These are phyloP conservation scores for Lordiphosa fenestrarum DNA, from an alignment of 2,888 invertebrate species.

Conservation along the genomic window DNA sequence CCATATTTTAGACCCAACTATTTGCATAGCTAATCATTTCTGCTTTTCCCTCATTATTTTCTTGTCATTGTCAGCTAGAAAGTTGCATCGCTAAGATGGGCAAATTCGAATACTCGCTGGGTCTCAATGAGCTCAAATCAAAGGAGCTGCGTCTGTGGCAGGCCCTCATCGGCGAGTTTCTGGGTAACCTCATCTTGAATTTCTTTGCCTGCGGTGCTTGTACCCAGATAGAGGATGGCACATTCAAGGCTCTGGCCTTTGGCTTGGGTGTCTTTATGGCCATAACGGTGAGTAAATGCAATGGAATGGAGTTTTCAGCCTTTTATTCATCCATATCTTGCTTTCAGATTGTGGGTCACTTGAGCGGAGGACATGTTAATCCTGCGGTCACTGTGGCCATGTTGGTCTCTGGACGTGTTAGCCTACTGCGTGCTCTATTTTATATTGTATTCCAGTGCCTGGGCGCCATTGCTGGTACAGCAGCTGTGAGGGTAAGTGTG, in stretches of 20 bases:
- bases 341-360: constrained; percentile 88
- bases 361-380: constrained; percentile 95
- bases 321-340: not conserved
- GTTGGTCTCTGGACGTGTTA: constrained; percentile 89
- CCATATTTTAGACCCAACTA: constrained; percentile 8
- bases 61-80: constrained; percentile 22
- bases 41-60: constrained; percentile 4
- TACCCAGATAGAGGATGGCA: constrained; percentile 81
- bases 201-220: constrained; percentile 94
- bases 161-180: constrained; percentile 91
- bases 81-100: constrained; percentile 74
- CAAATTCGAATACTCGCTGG: constrained; percentile 84
- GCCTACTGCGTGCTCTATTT: constrained; percentile 86
- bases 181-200: constrained; percentile 91
- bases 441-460: constrained; percentile 92
- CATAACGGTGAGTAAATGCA: constrained; percentile 84
- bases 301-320: not conserved
- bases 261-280: constrained; percentile 92
- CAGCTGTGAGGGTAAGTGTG: constrained; percentile 81
- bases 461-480: constrained; percentile 91
- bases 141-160: constrained; percentile 86
- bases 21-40: constrained; percentile 6
- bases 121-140: constrained; percentile 86
- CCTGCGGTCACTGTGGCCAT: constrained; percentile 94
- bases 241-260: constrained; percentile 90